These are phyloP conservation scores for Lamprologus ornatipinnis DNA, from an alignment of 2,113 vertebrate genomes.

Conservation along the genomic window DNA sequence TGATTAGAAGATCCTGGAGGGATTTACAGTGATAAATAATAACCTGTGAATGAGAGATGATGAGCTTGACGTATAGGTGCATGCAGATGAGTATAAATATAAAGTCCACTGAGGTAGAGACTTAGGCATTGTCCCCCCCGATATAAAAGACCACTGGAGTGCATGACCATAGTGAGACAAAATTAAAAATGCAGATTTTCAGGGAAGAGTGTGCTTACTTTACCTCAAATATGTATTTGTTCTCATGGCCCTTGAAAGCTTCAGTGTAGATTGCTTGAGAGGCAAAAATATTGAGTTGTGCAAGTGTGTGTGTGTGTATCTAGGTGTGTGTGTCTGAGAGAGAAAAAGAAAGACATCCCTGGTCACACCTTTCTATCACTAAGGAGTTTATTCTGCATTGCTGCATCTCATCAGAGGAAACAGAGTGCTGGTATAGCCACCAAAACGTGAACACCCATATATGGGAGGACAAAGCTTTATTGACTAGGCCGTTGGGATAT, in stretches of 20 bases:
- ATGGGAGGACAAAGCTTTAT: too few species aligned
- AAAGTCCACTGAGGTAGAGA: neutral
- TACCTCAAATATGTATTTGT: slow-evolving; percentile 65
- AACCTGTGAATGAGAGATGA: neutral
- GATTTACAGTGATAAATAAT: neutral
- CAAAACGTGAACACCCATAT: neutral
- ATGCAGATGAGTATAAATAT: neutral
- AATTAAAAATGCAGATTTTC: slow-evolving; percentile 59
- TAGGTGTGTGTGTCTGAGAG: neutral
- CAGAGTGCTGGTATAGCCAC: slow-evolving; percentile 36
- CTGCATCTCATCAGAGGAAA: slow-evolving; percentile 3
- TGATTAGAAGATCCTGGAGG: neutral
- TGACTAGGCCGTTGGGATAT: too few species aligned
- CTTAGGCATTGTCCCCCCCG: neutral
- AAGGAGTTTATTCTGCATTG: neutral
- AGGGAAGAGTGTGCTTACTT: slow-evolving; percentile 39
- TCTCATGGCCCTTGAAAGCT: slow-evolving; percentile 51
- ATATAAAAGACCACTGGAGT: slow-evolving; percentile 33
- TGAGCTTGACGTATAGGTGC: neutral
- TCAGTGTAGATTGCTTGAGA: slow-evolving; percentile 21
- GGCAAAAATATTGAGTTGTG: neutral
- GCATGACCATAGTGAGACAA: neutral
- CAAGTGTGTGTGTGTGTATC: neutral
- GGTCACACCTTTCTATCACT: slow-evolving; percentile 45
- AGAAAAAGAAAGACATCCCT: neutral